Evolutionary conservation across 2,888 invertebrate genomes (phyloP), one percentile per base, ranked within the genome.

Genomic region (Cecidostiba fungosa): DNA sequence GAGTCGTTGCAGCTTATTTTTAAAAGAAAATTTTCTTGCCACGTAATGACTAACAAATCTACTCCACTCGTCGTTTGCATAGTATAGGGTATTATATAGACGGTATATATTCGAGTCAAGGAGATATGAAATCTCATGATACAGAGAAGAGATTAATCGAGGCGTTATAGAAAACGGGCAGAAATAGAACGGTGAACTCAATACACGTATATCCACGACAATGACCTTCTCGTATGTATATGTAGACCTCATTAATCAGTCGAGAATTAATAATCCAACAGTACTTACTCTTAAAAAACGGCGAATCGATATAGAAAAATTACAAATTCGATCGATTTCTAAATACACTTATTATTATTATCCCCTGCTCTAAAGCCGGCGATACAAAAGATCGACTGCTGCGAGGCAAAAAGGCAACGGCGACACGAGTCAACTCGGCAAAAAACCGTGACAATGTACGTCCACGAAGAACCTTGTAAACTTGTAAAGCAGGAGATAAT

Each of bases 391-490:
- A 14, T 32, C 19, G 78, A 79, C 59, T 83, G 86, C 32, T 86
- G 86, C 72, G 82, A 77, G 3, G 12, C 14, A 19, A 85, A 85
- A n/a, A 59, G 78, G 16, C 26, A 29, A 0, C 36, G n/a, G 3
- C 23, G 8, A n/a, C 29, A n/a, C 59, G 10, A 26, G 39, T 0
- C 6, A 5, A 14, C 4, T 2, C 36, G 16, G 14, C 14, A 66
- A 16, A 82, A 73, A 2, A 89, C 77, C 19, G 87, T 91, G 10
- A 59, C 88, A 8, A 83, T 91, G 4, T 88, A 83, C 72, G 88
- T 89, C 14, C 89, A 91, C 86, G 88, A 89, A 32, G 6, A 36
- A 39, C 66, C 72, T 39, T 91, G 91, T n/a, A 84, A 77, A 62
- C 43, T 89, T 4, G 54, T 88, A 8, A 92, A 89, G 85, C 16